These are phyloP conservation scores for Ceyx melanurus DNA, from an alignment of 2,113 vertebrate species.

Conservation along the genomic window DNA sequence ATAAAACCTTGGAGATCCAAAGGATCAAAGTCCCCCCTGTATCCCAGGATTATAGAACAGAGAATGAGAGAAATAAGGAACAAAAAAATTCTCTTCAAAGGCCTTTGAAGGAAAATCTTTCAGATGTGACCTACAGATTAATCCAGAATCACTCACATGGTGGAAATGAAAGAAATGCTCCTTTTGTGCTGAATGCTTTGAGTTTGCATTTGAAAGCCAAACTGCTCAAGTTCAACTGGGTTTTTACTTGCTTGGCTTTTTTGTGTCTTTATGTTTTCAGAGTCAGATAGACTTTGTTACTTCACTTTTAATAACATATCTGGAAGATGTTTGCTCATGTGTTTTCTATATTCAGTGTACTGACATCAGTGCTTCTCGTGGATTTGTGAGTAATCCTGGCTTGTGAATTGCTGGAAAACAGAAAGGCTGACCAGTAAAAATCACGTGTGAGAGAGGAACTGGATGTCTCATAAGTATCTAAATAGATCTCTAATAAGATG, in stretches of 20 bases:
- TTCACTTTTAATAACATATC: neutral
- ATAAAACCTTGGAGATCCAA: neutral
- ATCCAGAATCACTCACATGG: neutral
- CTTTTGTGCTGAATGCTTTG: neutral
- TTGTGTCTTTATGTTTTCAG: neutral
- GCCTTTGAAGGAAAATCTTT: neutral
- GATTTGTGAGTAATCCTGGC: neutral
- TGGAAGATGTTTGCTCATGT: neutral
- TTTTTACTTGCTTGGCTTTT: neutral
- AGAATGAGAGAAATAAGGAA: neutral
- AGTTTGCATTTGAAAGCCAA: neutral
- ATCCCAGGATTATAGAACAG: neutral
- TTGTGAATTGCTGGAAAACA: neutral
- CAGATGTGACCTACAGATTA: neutral
- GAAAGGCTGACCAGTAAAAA: neutral
- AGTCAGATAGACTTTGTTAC: neutral
- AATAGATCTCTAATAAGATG: neutral
- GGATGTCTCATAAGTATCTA: neutral
- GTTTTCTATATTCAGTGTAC: neutral
- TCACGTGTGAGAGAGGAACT: neutral
- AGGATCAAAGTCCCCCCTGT: neutral
- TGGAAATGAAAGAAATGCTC: conserved; percentile 14
- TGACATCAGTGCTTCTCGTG: neutral
- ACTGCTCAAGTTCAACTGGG: neutral
- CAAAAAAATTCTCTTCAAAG: neutral